These are phyloP conservation scores for Thereva nobilitata DNA, from an alignment of 2,888 invertebrate species.

Conservation along the genomic window DNA sequence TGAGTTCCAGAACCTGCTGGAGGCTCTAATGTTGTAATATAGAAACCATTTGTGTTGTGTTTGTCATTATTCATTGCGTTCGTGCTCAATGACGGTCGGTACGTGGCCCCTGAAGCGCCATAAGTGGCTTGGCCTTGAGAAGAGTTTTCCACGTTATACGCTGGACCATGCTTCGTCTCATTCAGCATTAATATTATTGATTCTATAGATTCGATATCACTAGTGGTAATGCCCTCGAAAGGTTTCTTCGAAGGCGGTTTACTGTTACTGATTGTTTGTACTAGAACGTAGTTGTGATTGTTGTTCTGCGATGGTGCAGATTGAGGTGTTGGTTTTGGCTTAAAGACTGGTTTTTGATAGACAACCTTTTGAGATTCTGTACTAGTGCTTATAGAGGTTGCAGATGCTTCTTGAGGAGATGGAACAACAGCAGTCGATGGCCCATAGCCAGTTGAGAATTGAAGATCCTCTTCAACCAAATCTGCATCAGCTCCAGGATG, in stretches of 20 bases:
- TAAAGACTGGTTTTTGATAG: slow-evolving; percentile 62
- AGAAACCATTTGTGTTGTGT: slow-evolving; percentile 40
- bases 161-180: slow-evolving; percentile 56
- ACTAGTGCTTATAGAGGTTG: slow-evolving; percentile 48
- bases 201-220: slow-evolving; percentile 61
- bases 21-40: slow-evolving; percentile 52
- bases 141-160: slow-evolving; percentile 48
- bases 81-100: slow-evolving; percentile 22
- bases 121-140: slow-evolving; percentile 5
- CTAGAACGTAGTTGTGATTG: slow-evolving; percentile 55
- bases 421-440: slow-evolving; percentile 52
- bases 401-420: slow-evolving; percentile 45
- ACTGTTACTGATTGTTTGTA: slow-evolving; percentile 48
- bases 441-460: slow-evolving; percentile 62
- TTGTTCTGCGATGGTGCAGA: slow-evolving; percentile 61
- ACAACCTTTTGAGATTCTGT: slow-evolving; percentile 50
- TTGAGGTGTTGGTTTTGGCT: slow-evolving; percentile 59
- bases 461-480: slow-evolving; percentile 63
- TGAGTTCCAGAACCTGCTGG: slow-evolving; percentile 33
- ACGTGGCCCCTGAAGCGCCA: slow-evolving; percentile 32
- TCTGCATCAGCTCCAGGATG: slow-evolving; percentile 68
- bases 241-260: slow-evolving; percentile 45
- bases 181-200: slow-evolving; percentile 70
- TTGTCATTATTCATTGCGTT: slow-evolving; percentile 35
- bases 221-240: slow-evolving; percentile 45